phyloP scores from a whole-genome alignment of 2,113 vertebrate species.

The rat (Rattus norvegicus) region DNA sequence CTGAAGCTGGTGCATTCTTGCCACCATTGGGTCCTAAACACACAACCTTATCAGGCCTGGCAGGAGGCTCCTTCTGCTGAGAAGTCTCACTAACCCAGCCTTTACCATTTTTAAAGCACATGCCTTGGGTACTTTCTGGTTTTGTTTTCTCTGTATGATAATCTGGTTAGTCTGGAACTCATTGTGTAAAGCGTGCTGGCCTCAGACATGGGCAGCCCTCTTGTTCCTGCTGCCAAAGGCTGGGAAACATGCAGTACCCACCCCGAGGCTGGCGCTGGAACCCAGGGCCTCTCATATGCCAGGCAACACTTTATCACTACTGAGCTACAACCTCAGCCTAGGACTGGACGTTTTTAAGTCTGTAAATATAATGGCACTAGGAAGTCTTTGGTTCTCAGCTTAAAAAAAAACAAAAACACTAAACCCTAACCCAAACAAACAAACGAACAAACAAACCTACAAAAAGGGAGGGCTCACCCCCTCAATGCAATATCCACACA shows the following conservation, averaged over 20 bases:
- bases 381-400: not conserved
- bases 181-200: not conserved
- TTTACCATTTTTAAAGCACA: not conserved
- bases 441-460: no score
- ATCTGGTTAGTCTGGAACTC: not conserved
- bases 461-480: not conserved
- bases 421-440: no score
- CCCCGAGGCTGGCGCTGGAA: not conserved
- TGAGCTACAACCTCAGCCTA: not conserved
- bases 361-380: slow-evolving; percentile 9
- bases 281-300: not conserved
- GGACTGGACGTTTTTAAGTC: not conserved
- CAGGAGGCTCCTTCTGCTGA: not conserved
- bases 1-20: not conserved
- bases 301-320: not conserved
- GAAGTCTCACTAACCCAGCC: not conserved
- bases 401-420: not conserved
- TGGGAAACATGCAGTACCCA: not conserved
- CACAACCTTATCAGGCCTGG: not conserved
- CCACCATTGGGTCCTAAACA: not conserved
- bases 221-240: not conserved
- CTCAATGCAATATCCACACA: not conserved
- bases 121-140: not conserved
- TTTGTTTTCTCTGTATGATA: not conserved
- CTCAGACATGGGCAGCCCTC: not conserved